Percentiles rank a stretch among this genome's conserved stretches.
phyloP scores from a whole-genome alignment of 2,797 vertebrate species.

The Anguilla megastoma region DNA sequence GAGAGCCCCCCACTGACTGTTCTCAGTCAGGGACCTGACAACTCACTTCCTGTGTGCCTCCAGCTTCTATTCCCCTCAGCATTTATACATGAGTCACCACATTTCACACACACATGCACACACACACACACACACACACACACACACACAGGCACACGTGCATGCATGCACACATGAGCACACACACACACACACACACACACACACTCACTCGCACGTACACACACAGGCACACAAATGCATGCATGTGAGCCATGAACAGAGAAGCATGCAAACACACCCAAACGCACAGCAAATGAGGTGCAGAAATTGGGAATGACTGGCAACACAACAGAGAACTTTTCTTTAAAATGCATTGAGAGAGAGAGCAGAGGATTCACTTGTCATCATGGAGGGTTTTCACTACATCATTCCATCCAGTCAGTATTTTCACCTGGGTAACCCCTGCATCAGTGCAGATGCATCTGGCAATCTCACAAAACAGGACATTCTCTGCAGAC shows the following conservation, averaged over 20 bases:
- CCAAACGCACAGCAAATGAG: neutral
- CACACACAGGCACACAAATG: neutral
- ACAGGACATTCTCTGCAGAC: neutral
- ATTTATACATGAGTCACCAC: conserved; percentile 24
- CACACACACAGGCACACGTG: neutral
- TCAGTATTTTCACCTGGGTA: neutral
- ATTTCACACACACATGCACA: neutral
- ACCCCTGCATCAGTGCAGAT: neutral
- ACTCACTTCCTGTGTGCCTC: conserved; percentile 29
- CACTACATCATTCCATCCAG: neutral
- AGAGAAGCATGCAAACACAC: neutral
- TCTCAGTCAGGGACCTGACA: neutral
- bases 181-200: neutral
- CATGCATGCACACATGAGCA: neutral
- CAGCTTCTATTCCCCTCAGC: neutral
- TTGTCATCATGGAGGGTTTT: neutral
- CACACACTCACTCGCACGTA: neutral
- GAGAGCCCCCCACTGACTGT: neutral
- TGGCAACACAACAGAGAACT: neutral
- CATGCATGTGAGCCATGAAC: neutral
- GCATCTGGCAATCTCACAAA: neutral
- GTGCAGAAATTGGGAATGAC: neutral
- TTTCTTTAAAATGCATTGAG: neutral
- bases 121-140: neutral
- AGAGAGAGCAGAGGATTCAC: neutral